Conservation (phyloP, 2,888 invertebrate genomes). For the Steromphala cineraria region DNA sequence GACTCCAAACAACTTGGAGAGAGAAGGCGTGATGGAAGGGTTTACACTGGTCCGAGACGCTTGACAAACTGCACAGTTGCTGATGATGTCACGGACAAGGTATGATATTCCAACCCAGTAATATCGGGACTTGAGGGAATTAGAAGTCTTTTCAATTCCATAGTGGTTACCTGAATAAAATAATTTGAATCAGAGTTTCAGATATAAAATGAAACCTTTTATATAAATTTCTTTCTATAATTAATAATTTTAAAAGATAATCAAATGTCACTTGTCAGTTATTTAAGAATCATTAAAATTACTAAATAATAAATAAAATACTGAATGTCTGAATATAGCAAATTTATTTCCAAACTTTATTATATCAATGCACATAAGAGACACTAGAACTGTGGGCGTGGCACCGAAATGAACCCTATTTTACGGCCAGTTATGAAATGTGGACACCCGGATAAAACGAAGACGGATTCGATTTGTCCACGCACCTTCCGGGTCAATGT, state of each 20-base stretch:
- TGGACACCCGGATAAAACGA: background rate
- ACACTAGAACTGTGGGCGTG: background rate
- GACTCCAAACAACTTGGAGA: background rate
- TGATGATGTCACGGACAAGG: slow-evolving; percentile 44
- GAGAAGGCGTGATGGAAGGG: background rate
- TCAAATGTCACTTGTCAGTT: too few species aligned
- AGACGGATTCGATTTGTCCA: background rate
- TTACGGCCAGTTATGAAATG: background rate
- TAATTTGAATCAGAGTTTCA: too few species aligned
- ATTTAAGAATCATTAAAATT: too few species aligned
- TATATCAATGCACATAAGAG: too few species aligned
- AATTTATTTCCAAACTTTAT: too few species aligned
- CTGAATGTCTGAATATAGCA: too few species aligned
- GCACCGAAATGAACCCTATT: background rate
- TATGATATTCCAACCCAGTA: slow-evolving; percentile 53
- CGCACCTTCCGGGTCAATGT: slow-evolving; percentile 15
- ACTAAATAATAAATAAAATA: too few species aligned
- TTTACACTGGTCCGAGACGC: slow-evolving; percentile 7
- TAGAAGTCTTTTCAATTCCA: slow-evolving; percentile 47
- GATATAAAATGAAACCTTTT: too few species aligned
- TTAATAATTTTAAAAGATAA: too few species aligned
- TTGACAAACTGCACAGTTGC: slow-evolving; percentile 36
- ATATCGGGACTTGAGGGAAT: slow-evolving; percentile 40
- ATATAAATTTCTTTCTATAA: background rate
- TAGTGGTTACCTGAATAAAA: slow-evolving; percentile 44